Conservation (phyloP, 2,888 invertebrate species). For the Ariolimax columbianus region DNA sequence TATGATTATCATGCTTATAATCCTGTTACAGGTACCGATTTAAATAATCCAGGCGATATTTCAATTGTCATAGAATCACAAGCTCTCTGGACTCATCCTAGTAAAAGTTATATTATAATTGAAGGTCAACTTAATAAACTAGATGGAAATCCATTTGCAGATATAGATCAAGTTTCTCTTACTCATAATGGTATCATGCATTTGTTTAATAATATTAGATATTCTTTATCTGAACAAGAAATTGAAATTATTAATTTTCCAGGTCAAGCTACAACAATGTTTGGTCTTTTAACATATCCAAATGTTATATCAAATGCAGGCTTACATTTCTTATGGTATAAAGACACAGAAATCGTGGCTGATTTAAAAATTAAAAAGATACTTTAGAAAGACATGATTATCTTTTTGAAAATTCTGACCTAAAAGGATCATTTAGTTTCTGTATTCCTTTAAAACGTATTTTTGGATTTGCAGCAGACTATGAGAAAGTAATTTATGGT, state of each 20-base stretch:
- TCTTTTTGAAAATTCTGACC: neutral
- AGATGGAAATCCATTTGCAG: neutral
- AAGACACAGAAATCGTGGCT: neutral
- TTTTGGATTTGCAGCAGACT: conserved; percentile 24
- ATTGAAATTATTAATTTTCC: neutral
- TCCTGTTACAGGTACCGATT: neutral
- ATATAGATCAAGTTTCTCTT: conserved; percentile 13
- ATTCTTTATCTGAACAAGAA: conserved; percentile 24
- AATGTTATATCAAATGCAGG: neutral
- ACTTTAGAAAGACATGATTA: neutral
- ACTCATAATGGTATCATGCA: conserved; percentile 20
- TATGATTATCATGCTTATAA: neutral
- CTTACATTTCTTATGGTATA: conserved; percentile 1
- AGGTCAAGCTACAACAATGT: neutral
- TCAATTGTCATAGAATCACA: conserved; percentile 10
- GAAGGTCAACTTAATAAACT: neutral
- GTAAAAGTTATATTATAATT: conserved; percentile 28
- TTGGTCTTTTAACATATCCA: conserved; percentile 1
- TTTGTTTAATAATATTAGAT: conserved; percentile 17
- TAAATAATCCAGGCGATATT: conserved; percentile 10
- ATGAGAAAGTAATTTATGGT: conserved; percentile 23
- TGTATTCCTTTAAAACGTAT: conserved; percentile 34
- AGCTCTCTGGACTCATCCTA: neutral
- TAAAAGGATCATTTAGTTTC: conserved; percentile 32
- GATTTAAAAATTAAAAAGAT: neutral